Evolutionary conservation across 2,888 invertebrate genomes (phyloP), one percentile per base, ranked within the genome.

Genomic region (Acanthosepion pharaonis): DNA sequence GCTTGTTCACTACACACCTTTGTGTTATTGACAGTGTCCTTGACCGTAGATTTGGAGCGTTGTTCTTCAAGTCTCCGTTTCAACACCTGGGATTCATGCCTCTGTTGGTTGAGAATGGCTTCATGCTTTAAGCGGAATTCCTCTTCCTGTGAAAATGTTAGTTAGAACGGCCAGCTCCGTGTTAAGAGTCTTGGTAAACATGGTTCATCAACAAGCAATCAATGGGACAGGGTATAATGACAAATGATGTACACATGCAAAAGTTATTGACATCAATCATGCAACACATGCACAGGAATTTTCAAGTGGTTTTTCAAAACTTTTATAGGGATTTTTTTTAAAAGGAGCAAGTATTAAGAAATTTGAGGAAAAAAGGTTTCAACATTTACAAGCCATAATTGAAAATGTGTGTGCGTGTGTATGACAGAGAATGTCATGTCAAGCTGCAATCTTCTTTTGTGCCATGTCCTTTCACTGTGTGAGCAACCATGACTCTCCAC

Each of bases 41-140:
- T 94, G 51, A 55, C 48, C 28, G 94, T 59, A 59, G 64, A 28
- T 94, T 94, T 94, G 42, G 94, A n/a, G 53, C 94, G 94, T 42
- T 96, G 96, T 49, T 97, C 97, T 33, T 97, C 97, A 33, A 96
- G 93, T 9, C 96, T 95, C 94, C 95, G 95, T 94, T 96, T 95
- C 91, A 96, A 94, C 93, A 95, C 94, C 94, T 96, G 95, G 42
- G 97, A 96, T 94, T 97, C 97, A n/a, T 95, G 95, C 28, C 95
- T 96, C 94, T 96, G 96, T 49, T 96, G 96, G 6, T 95, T 95
- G 78, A 96, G 96, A 95, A 97, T 95, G 78, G 96, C 96, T 94
- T 96, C 96, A 94, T 96, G 96, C 59, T 96, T 96, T 94, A 95
- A 96, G 91, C 96, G 95, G 94, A 97, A 96, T 95, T 97, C 97